phyloP scores from a whole-genome alignment of 1,140 invertebrate species.

The Listronotus oregonensis region DNA sequence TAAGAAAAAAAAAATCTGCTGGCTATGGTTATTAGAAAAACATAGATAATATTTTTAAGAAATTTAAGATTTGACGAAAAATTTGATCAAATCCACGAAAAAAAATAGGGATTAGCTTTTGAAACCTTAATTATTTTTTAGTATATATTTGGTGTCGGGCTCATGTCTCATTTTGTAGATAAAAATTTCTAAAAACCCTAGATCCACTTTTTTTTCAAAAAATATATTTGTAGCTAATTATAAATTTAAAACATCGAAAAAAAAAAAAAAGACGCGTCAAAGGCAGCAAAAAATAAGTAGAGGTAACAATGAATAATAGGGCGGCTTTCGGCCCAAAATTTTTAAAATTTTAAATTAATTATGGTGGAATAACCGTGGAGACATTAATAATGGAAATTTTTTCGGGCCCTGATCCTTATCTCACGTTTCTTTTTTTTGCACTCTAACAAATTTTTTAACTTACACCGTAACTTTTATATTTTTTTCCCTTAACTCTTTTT shows the following conservation, averaged over 20 bases:
- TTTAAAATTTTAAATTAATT: conserved; percentile 41
- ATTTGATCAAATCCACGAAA: no score
- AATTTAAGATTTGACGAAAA: no score
- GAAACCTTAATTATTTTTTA: no score
- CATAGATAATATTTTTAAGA: no score
- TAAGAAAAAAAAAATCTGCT: no score
- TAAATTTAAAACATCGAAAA: neutral
- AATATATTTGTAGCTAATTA: no score
- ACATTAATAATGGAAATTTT: conserved; percentile 42
- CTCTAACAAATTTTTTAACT: conserved; percentile 42
- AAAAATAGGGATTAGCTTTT: no score
- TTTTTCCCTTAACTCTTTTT: conserved; percentile 29
- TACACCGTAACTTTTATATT: conserved; percentile 35
- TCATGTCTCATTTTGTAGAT: no score
- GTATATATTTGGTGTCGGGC: no score
- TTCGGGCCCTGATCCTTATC: conserved; percentile 39
- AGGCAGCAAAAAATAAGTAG: conserved; percentile 3
- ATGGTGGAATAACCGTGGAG: conserved; percentile 35
- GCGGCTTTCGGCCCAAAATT: conserved; percentile 24
- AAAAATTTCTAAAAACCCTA: no score
- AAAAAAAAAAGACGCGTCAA: neutral
- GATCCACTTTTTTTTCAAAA: no score
- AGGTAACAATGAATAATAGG: conserved; percentile 22
- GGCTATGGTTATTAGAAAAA: no score
- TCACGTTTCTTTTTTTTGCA: conserved; percentile 41